These are phyloP conservation scores for Chamaetylas fuelleborni DNA, from an alignment of 2,113 vertebrate species.

Conservation along the genomic window DNA sequence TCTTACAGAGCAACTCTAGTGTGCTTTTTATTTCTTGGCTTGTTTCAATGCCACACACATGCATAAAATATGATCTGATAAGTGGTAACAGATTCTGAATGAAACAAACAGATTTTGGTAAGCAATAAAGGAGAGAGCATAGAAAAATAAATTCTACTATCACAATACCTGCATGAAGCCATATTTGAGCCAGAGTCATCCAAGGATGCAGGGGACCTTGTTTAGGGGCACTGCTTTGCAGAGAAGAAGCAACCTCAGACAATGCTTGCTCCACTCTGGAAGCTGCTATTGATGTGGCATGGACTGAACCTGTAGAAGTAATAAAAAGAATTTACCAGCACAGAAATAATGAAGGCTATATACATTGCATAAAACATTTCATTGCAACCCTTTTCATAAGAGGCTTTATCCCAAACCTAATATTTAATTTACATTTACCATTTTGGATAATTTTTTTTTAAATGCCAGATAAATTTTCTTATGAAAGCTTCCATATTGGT, in stretches of 20 bases:
- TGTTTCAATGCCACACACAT: not conserved
- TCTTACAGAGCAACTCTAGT: not conserved
- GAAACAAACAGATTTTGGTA: not conserved
- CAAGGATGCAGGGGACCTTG: slow-evolving; percentile 95
- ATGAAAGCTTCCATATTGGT: not conserved
- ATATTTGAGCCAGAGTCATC: slow-evolving; percentile 99
- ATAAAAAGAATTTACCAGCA: not conserved
- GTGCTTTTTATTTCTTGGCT: not conserved
- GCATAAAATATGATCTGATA: not conserved
- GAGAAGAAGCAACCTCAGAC: slow-evolving; percentile 93
- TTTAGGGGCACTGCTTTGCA: slow-evolving; percentile 96
- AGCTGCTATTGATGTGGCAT: slow-evolving; percentile 94
- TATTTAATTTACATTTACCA: not conserved
- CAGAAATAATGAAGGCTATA: not conserved
- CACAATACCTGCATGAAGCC: slow-evolving; percentile 94
- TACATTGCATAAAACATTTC: not conserved
- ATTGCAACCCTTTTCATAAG: not conserved
- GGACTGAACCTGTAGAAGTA: slow-evolving; percentile 85
- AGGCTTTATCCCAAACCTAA: not conserved
- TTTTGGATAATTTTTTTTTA: not conserved
- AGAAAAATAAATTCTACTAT: not conserved
- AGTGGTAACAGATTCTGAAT: not conserved
- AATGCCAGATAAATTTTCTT: not conserved
- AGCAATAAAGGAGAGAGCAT: not conserved
- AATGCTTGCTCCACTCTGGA: slow-evolving; percentile 97